phyloP scores from a whole-genome alignment of 2,888 invertebrate genomes.

The Pterobdella sp. region DNA sequence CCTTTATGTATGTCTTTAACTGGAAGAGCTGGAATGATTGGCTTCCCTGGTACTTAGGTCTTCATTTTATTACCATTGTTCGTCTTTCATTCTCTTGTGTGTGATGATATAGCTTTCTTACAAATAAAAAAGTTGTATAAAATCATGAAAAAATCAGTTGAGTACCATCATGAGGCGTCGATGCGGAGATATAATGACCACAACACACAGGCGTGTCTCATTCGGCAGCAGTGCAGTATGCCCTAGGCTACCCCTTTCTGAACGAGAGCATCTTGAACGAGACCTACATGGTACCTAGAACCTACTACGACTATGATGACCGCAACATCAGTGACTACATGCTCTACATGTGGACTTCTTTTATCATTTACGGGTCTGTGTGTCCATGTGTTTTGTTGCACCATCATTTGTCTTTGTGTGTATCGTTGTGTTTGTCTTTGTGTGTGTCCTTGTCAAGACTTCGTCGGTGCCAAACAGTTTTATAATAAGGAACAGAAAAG shows the following conservation, averaged over 20 bases:
- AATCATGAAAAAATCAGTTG: too few species aligned
- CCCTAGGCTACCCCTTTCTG: constrained; percentile 55
- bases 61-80: too few species aligned
- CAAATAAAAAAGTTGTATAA: too few species aligned
- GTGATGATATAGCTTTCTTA: too few species aligned
- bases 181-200: too few species aligned
- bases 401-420: not conserved
- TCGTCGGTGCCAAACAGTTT: not conserved
- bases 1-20: constrained; percentile 48
- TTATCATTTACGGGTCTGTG: constrained; percentile 52
- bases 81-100: too few species aligned
- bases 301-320: constrained; percentile 50
- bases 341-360: constrained; percentile 53
- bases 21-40: constrained; percentile 48
- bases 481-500: constrained; percentile 3
- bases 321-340: constrained; percentile 54
- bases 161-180: too few species aligned
- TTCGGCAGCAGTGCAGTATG: constrained; percentile 54
- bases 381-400: not conserved
- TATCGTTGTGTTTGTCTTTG: too few species aligned
- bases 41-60: constrained; percentile 50
- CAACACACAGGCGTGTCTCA: constrained; percentile 47
- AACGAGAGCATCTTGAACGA: constrained; percentile 48
- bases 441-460: not conserved
- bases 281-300: constrained; percentile 45